Evolutionary conservation across 2,113 vertebrate species (phyloP).

Genomic region (Neogobius melanostomus): DNA sequence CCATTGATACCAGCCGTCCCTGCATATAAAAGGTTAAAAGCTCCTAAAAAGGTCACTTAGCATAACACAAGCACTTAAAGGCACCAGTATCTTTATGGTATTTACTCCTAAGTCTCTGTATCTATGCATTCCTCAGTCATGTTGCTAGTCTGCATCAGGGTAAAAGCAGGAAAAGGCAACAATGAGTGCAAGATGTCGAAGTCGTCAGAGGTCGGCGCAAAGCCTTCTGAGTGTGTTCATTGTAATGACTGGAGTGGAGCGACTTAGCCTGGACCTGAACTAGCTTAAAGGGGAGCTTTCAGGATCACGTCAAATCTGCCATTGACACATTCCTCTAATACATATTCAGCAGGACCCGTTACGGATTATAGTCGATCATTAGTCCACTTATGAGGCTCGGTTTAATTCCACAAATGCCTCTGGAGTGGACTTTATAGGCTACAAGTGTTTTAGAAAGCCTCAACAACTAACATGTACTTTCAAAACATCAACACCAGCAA

Average conservation of each 20-base stretch:
- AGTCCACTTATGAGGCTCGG: constrained; percentile 11
- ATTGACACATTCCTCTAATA: constrained; percentile 33
- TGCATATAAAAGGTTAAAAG: too few species aligned
- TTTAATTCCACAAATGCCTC: constrained; percentile 8
- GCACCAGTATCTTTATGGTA: too few species aligned
- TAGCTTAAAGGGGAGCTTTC: constrained; percentile 41
- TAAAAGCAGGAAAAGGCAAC: constrained; percentile 12
- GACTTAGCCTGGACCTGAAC: constrained; percentile 45
- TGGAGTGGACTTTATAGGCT: constrained; percentile 1
- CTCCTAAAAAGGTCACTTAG: too few species aligned
- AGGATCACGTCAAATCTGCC: constrained; percentile 39
- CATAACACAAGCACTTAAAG: too few species aligned
- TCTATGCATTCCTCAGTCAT: constrained; percentile 62
- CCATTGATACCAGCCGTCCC: too few species aligned
- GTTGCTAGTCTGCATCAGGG: constrained; percentile 6
- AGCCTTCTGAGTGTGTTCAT: constrained; percentile 23
- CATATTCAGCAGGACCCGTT: constrained; percentile 28
- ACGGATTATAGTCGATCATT: constrained; percentile 18
- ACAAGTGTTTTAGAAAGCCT: neutral
- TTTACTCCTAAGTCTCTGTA: constrained; percentile 35
- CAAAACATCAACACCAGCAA: constrained; percentile 15
- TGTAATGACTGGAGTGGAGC: constrained; percentile 17
- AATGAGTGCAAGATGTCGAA: constrained; percentile 53
- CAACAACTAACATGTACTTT: neutral
- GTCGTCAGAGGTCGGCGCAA: constrained; percentile 18